phyloP scores from a whole-genome alignment of 1,140 invertebrate genomes.

The Drosophila virilis region DNA sequence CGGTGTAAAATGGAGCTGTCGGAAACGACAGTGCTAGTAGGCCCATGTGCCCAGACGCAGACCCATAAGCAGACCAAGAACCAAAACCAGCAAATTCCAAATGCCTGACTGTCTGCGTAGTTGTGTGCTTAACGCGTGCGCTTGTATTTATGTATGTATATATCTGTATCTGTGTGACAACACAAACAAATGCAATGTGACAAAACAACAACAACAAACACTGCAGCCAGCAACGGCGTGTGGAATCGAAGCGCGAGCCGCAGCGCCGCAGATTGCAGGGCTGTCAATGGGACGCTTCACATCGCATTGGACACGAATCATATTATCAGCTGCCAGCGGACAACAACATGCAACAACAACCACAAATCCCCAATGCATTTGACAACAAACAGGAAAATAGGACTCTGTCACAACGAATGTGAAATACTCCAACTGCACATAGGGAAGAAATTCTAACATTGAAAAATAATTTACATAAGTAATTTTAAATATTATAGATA shows the following conservation, averaged over 20 bases:
- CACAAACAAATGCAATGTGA: conserved; percentile 57
- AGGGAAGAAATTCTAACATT: background rate
- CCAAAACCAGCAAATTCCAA: conserved; percentile 59
- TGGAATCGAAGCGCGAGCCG: conserved; percentile 54
- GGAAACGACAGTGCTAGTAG: conserved; percentile 29
- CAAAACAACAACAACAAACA: conserved; percentile 53
- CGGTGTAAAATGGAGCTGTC: conserved; percentile 79
- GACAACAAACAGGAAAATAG: conserved; percentile 23
- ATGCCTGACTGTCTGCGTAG: conserved; percentile 82
- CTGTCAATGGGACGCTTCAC: conserved; percentile 54
- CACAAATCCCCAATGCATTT: conserved; percentile 47
- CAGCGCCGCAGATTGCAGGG: conserved; percentile 40
- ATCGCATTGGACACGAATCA: conserved; percentile 70
- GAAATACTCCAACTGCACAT: conserved; percentile 1
- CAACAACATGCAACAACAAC: conserved; percentile 26
- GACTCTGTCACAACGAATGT: background rate
- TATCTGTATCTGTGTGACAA: conserved; percentile 59
- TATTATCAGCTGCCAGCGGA: conserved; percentile 61
- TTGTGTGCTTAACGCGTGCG: conserved; percentile 79
- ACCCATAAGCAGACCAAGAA: conserved; percentile 2
- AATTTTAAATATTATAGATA: background rate
- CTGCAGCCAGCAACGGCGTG: conserved; percentile 18
- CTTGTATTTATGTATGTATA: conserved; percentile 40
- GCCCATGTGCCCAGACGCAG: background rate
- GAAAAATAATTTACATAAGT: background rate